Evolutionary conservation across 2,113 vertebrate genomes (phyloP).

Genomic region (Glareola pratincola): DNA sequence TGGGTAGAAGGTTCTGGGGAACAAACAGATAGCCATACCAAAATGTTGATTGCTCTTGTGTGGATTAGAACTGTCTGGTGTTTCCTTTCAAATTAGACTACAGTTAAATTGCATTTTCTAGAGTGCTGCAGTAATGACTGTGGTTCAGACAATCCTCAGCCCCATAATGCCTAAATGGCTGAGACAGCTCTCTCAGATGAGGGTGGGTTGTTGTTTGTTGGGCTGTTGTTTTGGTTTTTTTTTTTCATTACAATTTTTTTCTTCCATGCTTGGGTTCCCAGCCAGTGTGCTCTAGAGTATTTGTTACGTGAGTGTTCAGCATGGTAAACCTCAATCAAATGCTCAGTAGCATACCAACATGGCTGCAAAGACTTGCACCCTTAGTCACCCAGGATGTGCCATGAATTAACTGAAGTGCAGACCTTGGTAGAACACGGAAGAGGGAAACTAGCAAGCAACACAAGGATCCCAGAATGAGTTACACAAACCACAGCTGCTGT

Average conservation of each 20-base stretch:
- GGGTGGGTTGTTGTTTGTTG: no score
- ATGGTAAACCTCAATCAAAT: not conserved
- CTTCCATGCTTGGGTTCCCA: not conserved
- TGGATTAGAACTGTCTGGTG: not conserved
- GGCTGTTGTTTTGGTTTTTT: not conserved
- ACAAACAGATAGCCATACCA: not conserved
- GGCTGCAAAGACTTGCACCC: not conserved
- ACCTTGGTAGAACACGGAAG: not conserved
- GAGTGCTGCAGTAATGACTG: not conserved
- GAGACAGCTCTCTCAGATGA: not conserved
- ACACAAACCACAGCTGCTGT: not conserved
- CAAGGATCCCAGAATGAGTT: not conserved
- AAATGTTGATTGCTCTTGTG: not conserved
- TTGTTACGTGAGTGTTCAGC: not conserved
- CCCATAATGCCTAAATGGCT: not conserved
- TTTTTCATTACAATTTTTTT: not conserved
- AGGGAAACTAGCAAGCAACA: not conserved
- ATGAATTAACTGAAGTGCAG: not conserved
- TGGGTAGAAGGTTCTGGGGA: not conserved
- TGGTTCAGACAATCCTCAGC: not conserved
- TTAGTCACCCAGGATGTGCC: rapidly evolving
- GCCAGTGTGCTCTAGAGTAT: rapidly evolving
- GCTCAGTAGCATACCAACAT: not conserved
- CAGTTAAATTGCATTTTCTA: not conserved
- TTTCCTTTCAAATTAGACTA: not conserved